Evolutionary conservation across 2,888 invertebrate species (phyloP), one percentile per base, ranked within the genome.

Genomic region (Lasioglossum leucozonium): DNA sequence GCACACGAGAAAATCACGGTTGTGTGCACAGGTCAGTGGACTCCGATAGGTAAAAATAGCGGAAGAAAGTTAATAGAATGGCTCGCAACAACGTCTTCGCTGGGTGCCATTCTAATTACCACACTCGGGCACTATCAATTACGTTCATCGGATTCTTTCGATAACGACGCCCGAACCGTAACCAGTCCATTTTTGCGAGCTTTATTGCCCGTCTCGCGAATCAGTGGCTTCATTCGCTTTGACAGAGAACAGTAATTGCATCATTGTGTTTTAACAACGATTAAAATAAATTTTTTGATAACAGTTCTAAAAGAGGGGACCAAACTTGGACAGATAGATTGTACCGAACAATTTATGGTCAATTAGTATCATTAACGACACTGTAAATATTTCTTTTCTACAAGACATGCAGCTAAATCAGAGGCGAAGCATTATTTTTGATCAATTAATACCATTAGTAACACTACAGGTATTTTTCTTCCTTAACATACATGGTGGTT

Each of bases 21-120:
- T 42, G 77, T 40, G 62, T 40, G 67, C 10, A 44, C 75, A 73
- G 77, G 87, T 87, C 89, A 88, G 80, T 71, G 89, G 85, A 87
- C 88, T 65, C 62, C 16, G 74, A 74, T 77, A 85, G 86, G 82
- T 85, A 87, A 87, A 88, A 89, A 88, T 87, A 89, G 88, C 82
- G 58, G 82, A 79, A 71, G 76, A 76, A 81, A 81, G 77, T 55
- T 67, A 72, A 74, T 72, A 65, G 69, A 79, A 44, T 34, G 78
- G 79, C 62, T n/a, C 58, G 71, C 16, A 16, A 67, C 34, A 16
- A 40, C 34, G 74, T 78, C 75, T 72, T 71, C 69, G 58, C 30
- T 74, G 58, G 40, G 18, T 65, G 51, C 75, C 79, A 34, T 69
- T 69, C n/a, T 74, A 69, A 55, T 67, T 40, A 34, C n/a, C 71